Percentiles rank a stretch among this genome's conserved stretches.
phyloP scores from a whole-genome alignment of 1,140 invertebrate species.

The Habropoda laboriosa region DNA sequence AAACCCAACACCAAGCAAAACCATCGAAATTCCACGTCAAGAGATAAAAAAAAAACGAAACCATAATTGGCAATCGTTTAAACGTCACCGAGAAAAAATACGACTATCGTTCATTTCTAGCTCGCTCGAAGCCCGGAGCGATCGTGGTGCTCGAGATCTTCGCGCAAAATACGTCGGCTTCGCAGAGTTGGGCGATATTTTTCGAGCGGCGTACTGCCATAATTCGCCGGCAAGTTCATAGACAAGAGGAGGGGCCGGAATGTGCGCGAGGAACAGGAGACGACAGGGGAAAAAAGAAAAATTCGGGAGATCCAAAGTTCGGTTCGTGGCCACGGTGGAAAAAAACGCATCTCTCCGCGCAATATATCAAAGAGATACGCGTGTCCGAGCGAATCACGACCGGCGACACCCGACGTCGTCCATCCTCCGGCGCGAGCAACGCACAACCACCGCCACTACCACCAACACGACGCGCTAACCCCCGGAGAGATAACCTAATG shows the following conservation, averaged over 20 bases:
- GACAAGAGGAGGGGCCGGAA: constrained; percentile 26
- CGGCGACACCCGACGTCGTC: constrained; percentile 40
- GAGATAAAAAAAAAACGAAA: not conserved
- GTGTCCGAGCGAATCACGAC: constrained; percentile 61
- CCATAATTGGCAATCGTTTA: not conserved
- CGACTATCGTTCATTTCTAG: not conserved
- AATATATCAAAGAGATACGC: constrained; percentile 71
- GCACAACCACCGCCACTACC: constrained; percentile 31
- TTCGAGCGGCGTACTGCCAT: constrained; percentile 27
- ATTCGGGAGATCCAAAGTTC: constrained; percentile 52
- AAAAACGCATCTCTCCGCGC: constrained; percentile 57
- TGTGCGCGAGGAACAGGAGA: constrained; percentile 49
- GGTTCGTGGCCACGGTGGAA: constrained; percentile 3
- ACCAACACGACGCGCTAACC: constrained; percentile 26
- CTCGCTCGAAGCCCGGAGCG: not conserved
- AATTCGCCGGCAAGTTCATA: constrained; percentile 49
- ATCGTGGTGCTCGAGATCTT: not conserved
- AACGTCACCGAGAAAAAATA: not conserved
- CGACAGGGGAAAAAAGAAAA: constrained; percentile 56
- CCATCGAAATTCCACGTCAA: too few species aligned
- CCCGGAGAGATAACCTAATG: constrained; percentile 73
- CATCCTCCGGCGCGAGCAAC: constrained; percentile 37
- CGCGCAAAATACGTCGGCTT: not conserved
- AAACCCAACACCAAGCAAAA: not conserved
- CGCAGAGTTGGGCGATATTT: constrained; percentile 22